Evolutionary conservation across 2,888 invertebrate species (phyloP).

Genomic region (Hipparchia semele): DNA sequence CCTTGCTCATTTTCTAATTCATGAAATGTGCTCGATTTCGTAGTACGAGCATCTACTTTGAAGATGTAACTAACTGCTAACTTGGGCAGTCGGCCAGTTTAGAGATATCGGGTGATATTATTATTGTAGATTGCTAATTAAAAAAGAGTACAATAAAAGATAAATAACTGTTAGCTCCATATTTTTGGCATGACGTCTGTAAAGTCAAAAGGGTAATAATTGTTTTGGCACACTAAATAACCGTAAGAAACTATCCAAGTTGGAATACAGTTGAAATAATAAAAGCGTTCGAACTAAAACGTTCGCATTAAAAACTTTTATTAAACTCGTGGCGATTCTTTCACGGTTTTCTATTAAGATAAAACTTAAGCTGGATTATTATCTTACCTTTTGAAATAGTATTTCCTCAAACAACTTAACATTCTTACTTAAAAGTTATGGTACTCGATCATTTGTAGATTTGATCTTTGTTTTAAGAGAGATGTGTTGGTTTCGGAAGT

Average conservation of each 20-base stretch:
- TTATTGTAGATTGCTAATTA: no score
- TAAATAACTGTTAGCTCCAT: background rate
- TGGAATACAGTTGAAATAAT: constrained; percentile 14
- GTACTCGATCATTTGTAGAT: background rate
- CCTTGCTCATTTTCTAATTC: no score
- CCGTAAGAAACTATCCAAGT: background rate
- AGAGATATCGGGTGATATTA: no score
- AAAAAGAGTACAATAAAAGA: background rate
- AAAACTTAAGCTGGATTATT: constrained; percentile 25
- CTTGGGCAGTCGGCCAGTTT: no score
- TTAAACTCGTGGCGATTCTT: constrained; percentile 20
- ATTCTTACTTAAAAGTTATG: constrained; percentile 1
- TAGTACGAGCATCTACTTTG: no score
- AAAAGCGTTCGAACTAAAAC: constrained; percentile 16
- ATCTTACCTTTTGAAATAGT: constrained; percentile 19
- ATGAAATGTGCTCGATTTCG: no score
- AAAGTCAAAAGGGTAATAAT: background rate
- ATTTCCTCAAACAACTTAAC: constrained; percentile 13
- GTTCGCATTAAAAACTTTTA: constrained; percentile 26
- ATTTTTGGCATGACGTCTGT: background rate
- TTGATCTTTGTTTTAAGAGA: background rate
- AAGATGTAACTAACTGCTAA: no score
- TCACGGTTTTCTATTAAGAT: constrained; percentile 27
- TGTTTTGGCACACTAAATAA: background rate
- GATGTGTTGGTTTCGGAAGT: background rate